phyloP scores from a whole-genome alignment of 2,797 vertebrate genomes.

The Potorous gilbertii region DNA sequence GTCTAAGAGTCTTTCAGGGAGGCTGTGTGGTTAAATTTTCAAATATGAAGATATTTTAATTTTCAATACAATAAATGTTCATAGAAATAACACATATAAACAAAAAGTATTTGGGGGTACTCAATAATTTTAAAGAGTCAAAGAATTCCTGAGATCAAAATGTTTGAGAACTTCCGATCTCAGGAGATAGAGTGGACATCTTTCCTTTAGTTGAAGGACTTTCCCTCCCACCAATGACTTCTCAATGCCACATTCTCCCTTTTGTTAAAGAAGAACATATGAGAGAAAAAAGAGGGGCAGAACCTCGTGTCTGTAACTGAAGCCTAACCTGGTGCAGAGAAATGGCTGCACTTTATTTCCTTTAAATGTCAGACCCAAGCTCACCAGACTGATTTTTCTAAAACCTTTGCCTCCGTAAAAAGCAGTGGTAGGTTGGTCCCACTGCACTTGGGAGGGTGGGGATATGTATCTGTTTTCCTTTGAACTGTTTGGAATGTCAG shows the following conservation, averaged over 20 bases:
- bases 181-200: not conserved
- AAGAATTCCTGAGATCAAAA: not conserved
- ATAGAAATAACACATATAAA: not conserved
- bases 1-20: not conserved
- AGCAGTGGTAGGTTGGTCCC: not conserved
- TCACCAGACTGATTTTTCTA: conserved; percentile 49
- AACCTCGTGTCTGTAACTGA: not conserved
- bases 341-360: not conserved
- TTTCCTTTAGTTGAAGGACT: not conserved
- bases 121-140: not conserved
- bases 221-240: not conserved
- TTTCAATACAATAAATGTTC: not conserved
- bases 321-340: conserved; percentile 21
- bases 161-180: not conserved
- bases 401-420: conserved; percentile 22
- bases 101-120: not conserved
- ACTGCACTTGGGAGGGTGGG: not conserved
- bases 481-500: conserved; percentile 51
- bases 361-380: conserved; percentile 47
- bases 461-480: conserved; percentile 43
- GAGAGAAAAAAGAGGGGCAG: not conserved
- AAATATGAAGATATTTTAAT: not conserved
- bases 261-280: conserved; percentile 11
- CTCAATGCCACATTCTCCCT: not conserved
- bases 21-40: not conserved